Conservation (phyloP, 2,888 invertebrate species). For the Toxonevra muliebris region DNA sequence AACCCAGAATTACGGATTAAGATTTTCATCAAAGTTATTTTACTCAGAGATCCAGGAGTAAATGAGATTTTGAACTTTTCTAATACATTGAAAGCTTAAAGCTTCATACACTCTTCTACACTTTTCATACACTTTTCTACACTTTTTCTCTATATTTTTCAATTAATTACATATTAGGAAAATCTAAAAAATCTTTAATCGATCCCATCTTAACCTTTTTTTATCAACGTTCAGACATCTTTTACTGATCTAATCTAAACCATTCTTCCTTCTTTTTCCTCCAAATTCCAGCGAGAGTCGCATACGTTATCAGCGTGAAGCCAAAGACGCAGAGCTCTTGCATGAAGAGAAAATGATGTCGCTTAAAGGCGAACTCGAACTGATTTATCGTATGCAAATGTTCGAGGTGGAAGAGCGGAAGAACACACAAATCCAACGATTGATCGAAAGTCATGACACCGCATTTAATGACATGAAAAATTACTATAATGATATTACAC, state of each 20-base stretch:
- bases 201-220: no score
- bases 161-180: no score
- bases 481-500: slow-evolving; percentile 94
- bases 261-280: slow-evolving; percentile 9
- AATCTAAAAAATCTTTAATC: no score
- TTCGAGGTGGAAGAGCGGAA: slow-evolving; percentile 91
- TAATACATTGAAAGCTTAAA: no score
- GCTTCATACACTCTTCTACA: neutral
- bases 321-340: slow-evolving; percentile 70
- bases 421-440: slow-evolving; percentile 82
- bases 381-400: slow-evolving; percentile 83
- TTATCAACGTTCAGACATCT: no score
- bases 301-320: slow-evolving; percentile 73
- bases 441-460: slow-evolving; percentile 84
- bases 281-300: slow-evolving; percentile 67
- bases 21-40: no score
- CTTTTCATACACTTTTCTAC: neutral
- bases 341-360: slow-evolving; percentile 74
- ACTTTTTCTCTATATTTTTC: no score
- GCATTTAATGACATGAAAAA: slow-evolving; percentile 90
- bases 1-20: no score
- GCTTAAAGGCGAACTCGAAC: slow-evolving; percentile 76
- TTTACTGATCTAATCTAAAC: neutral
- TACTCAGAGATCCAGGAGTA: no score
- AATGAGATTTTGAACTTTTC: no score